Base-by-base conservation (phyloP, 2,797 vertebrate species). In the Hyperoplus lanceolatus region DNA sequence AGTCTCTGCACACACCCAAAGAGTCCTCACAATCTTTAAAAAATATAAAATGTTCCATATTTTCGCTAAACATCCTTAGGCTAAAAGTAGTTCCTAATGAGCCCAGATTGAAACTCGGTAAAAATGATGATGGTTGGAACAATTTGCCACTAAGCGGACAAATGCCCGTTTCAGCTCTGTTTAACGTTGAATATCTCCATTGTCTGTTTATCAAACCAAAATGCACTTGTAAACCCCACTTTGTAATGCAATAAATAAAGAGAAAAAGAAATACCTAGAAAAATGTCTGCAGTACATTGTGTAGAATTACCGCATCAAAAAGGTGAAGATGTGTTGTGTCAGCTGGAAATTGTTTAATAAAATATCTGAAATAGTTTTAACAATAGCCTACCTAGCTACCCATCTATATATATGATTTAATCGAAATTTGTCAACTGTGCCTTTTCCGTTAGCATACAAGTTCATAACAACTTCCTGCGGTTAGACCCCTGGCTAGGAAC, bases 1-100 rank as follows among this genome's bases (percentile, higher is more conserved):
- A 39, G 60, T 51, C 45, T 70, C 55, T 53, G 16, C 45, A 53
- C 41, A 67, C 62, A 48, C 45, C 61, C 68, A 50, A 48, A 14
- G 16, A 67, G 9, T 49, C 38, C 41, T 55, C 62, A 65, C 5
- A 2, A 50, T 51, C 7, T 50, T n/a, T 12, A 38, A 9, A 5
- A 8, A 13, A 53, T 16, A 8, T 8, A 29, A 57, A 9, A 11
- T 57, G 57, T 66, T 51, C n/a, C 4, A 9, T n/a, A 54, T 29
- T 29, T 46, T 54, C 3, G 29, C 5, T 29, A 62, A 55, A 54
- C 13, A 38, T 8, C 12, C 3, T 36, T 14, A 16, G 4, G 2
- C 16, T 39, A 8, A 69, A 69, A 49, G n/a, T 21, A 41, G 5
- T 13, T 64, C 36, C 51, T 4, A 15, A 18, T 8, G 15, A 13